Evolutionary conservation across 1,140 invertebrate genomes (phyloP), one percentile per base, ranked within the genome.

Genomic region (Procambarus clarkii): DNA sequence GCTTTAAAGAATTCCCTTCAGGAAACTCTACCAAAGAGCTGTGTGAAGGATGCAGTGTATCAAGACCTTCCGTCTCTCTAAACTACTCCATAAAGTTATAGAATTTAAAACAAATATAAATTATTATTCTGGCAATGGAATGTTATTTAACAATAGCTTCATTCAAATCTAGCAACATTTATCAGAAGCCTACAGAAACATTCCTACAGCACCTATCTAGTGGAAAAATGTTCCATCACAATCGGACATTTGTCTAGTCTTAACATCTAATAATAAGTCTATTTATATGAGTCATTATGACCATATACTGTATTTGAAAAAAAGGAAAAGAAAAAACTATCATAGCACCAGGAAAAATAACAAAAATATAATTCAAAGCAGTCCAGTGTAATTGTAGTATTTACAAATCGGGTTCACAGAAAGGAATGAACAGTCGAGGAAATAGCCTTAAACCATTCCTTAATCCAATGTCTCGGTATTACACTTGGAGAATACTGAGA

Each of bases 341-440:
- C 69, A 74, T 74, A 74, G 69, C 69, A 74, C 69, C 69, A 74
- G 60, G 18, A 64, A 64, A 13, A 74, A 24, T 74, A 24, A 74
- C 69, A 34, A 74, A 74, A 74, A 34, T 74, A 74, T n/a, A 74
- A 74, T 74, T 74, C n/a, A 74, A 4, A 74, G 69, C n/a, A 74
- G 11, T 74, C 5, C 15, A 74, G 69, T 74, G 34, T 74, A 74
- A 34, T 74, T 74, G n/a, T 74, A 74, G 7, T 74, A 74, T 74
- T 74, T 74, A 74, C n/a, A 74, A 4, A 71, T 18, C 21, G 34
- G 69, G 69, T 24, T 74, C n/a, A 5, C 18, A 74, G 24, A 34
- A 8, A 34, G 24, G n/a, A 74, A 8, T 34, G n/a, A 74, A 74
- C n/a, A 34, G 69, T 74, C n/a, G 24, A 74, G 7, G 24, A 74